These are phyloP conservation scores for Sisor rabdophorus DNA, from an alignment of 2,113 vertebrate species.

Conservation along the genomic window DNA sequence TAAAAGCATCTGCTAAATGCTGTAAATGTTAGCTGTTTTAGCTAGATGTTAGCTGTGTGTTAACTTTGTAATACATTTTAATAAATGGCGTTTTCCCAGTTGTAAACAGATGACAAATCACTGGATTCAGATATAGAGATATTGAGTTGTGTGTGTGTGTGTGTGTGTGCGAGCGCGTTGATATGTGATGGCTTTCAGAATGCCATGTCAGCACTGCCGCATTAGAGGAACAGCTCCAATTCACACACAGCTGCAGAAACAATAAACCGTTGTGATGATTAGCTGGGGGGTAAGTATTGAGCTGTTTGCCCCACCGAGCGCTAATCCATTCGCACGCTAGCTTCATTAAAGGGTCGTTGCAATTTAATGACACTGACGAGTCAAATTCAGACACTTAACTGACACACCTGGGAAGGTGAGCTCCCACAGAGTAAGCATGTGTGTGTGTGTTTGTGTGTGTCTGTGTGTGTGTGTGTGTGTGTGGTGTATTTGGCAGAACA, in stretches of 20 bases:
- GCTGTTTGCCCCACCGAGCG: neutral
- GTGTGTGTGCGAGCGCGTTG: no score
- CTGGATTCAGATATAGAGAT: no score
- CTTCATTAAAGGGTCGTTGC: slow-evolving; percentile 23
- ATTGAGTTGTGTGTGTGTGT: no score
- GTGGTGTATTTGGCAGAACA: neutral
- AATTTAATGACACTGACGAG: slow-evolving; percentile 11
- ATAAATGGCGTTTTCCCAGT: no score
- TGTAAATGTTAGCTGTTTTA: no score
- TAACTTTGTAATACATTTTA: no score
- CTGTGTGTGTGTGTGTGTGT: neutral
- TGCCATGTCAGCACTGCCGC: neutral
- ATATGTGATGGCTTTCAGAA: no score
- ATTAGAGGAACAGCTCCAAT: neutral
- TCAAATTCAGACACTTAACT: slow-evolving; percentile 13
- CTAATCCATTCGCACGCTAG: neutral
- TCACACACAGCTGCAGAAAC: neutral
- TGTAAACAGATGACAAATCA: no score
- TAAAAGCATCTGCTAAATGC: no score
- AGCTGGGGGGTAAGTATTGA: neutral
- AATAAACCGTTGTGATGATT: slow-evolving; percentile 10
- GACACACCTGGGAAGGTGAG: slow-evolving; percentile 9
- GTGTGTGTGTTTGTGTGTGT: slow-evolving; percentile 1
- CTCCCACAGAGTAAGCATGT: neutral
- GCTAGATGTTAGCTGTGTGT: no score